A percentile compares a stretch with the other conserved stretches of the same genome.
Conservation (phyloP, 2,888 invertebrate genomes). For the Magallana nippona region DNA sequence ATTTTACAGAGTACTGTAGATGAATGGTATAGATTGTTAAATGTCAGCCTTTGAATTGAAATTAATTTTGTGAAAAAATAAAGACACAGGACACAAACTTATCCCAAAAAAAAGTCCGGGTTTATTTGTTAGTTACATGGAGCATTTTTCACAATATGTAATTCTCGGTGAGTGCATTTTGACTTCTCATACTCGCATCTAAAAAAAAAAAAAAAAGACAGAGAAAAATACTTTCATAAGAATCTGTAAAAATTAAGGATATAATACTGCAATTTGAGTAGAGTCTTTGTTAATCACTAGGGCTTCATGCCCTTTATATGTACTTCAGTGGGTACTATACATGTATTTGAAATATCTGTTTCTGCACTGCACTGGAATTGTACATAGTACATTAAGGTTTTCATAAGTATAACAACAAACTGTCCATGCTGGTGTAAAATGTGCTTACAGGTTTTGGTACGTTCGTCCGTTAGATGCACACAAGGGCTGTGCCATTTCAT, state of each 20-base stretch:
- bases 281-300: too few relatives aligned
- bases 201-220: conserved; percentile 37
- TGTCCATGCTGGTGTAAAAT: background rate
- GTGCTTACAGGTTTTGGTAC: conserved; percentile 43
- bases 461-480: conserved; percentile 41
- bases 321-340: too few relatives aligned
- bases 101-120: background rate
- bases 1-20: too few relatives aligned
- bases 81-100: background rate
- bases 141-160: conserved; percentile 49
- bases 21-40: too few relatives aligned
- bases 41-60: too few relatives aligned
- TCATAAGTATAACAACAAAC: too few relatives aligned
- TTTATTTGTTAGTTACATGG: conserved; percentile 15
- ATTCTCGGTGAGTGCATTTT: conserved; percentile 56
- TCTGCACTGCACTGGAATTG: background rate
- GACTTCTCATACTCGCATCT: conserved; percentile 61
- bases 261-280: too few relatives aligned
- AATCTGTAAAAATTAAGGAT: too few relatives aligned
- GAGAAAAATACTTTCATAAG: too few relatives aligned
- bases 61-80: too few relatives aligned
- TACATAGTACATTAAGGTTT: too few relatives aligned
- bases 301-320: too few relatives aligned
- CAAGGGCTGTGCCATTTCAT: background rate
- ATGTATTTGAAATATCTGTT: background rate